Evolutionary conservation across 2,113 vertebrate species (phyloP).

Genomic region (Barbus barbus): DNA sequence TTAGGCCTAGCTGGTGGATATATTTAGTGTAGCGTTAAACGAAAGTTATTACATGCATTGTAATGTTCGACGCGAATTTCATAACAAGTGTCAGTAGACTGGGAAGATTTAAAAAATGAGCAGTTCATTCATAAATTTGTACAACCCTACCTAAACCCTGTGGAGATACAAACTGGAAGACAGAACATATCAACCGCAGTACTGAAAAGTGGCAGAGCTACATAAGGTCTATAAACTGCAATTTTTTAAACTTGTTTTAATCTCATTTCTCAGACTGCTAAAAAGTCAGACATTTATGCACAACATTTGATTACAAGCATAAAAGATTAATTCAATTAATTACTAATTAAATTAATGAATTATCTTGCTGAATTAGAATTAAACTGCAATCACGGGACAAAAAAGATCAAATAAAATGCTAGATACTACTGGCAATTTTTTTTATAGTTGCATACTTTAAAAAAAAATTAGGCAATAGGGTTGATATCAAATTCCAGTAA

Average conservation of each 20-base stretch:
- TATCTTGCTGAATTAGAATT: not conserved
- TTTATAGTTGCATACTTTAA: not conserved
- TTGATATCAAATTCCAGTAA: not conserved
- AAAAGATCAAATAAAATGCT: not conserved
- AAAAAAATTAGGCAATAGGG: not conserved
- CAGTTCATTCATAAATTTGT: too few relatives aligned
- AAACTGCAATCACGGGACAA: not conserved
- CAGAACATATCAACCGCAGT: too few relatives aligned
- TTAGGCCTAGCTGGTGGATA: too few relatives aligned
- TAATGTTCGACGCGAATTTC: too few relatives aligned
- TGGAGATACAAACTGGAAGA: too few relatives aligned
- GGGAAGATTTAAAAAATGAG: too few relatives aligned
- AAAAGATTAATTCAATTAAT: not conserved
- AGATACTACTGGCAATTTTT: not conserved
- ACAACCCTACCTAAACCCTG: too few relatives aligned
- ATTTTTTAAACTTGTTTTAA: not conserved
- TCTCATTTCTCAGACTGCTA: not conserved
- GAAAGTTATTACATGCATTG: too few relatives aligned
- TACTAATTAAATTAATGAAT: not conserved
- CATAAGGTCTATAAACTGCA: too few relatives aligned
- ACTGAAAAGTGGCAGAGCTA: too few relatives aligned
- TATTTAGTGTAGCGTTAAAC: too few relatives aligned
- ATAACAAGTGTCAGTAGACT: too few relatives aligned
- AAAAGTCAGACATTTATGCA: not conserved
- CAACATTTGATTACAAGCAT: not conserved